A percentile compares a stretch with the other conserved stretches of the same genome.
Evolutionary conservation across 2,113 vertebrate genomes (phyloP).

Genomic region (Thunnus thynnus): DNA sequence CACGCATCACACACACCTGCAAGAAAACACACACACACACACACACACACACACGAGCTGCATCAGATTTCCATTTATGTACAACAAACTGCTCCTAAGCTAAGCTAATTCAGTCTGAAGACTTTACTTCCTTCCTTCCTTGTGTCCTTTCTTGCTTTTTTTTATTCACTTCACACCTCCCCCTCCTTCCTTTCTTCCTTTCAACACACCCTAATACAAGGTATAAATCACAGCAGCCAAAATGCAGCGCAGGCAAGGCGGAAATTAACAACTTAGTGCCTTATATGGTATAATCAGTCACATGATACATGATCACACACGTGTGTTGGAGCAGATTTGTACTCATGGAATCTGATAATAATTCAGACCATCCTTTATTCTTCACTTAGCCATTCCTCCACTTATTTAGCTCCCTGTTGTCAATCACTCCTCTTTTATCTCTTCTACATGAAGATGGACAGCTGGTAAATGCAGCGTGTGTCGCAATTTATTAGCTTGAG

Average conservation of each 20-base stretch:
- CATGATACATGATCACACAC: neutral
- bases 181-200: neutral
- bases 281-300: conserved; percentile 1
- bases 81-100: conserved; percentile 1
- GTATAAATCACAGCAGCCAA: conserved; percentile 28
- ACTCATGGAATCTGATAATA: neutral
- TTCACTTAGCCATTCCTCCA: too few relatives aligned
- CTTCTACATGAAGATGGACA: neutral
- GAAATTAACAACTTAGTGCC: conserved; percentile 1
- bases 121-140: neutral
- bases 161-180: neutral
- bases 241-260: neutral
- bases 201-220: neutral
- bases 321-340: neutral
- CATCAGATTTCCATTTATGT: neutral
- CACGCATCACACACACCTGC: neutral
- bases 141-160: neutral
- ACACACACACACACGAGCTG: neutral
- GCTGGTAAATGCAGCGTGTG: neutral
- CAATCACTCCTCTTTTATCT: neutral
- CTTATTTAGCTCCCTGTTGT: neutral
- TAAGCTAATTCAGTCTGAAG: neutral
- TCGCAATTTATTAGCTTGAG: too few relatives aligned
- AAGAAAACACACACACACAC: neutral
- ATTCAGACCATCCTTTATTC: neutral